Base-by-base conservation (phyloP, 2,888 invertebrate species). In the Eupithecia tripunctaria region DNA sequence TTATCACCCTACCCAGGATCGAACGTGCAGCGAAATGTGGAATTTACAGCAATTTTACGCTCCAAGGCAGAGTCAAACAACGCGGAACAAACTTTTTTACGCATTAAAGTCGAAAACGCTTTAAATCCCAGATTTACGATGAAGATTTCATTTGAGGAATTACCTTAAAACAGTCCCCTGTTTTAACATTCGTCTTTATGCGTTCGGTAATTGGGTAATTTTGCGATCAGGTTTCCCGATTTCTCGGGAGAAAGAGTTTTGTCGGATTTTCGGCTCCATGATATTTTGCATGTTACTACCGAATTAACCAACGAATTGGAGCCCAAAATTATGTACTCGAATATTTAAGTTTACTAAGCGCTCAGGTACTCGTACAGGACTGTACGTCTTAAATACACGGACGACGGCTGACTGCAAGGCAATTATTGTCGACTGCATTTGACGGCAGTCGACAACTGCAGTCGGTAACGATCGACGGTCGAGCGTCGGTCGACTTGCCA, bases 71-170 rank as follows among this genome's bases (percentile, higher is more conserved):
- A 78, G 72, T 77, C 78, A 69, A 70, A 78, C 75, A 77, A 78
- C 76, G 75, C 67, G 76, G 66, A 73, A 70, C 68, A 74, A 79
- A 76, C 75, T 79, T 79, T 78, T 79, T 78, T 75, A 75, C 75
- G 75, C 64, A 67, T 76, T 76, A 75, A 79, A 78, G 70, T 76
- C 77, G 67, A 76, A 75, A 78, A 80, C 77, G 74, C 60, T 76
- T 80, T 76, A 76, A 80, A 78, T 73, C 77, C 72, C 75, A 75
- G 77, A 74, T 78, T 78, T 77, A 79, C 75, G 68, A 75, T 76
- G 73, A 74, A 74, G 78, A 76, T 78, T 80, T 77, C 74, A 77
- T 75, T 76, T 76, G 73, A 65, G 69, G 67, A 77, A 78, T 79
- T 75, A 77, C 78, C 62, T 64, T 38, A 64, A 68, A 76, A 75